These are phyloP conservation scores for Tinea pellionella DNA, from an alignment of 2,888 invertebrate species.

Conservation along the genomic window DNA sequence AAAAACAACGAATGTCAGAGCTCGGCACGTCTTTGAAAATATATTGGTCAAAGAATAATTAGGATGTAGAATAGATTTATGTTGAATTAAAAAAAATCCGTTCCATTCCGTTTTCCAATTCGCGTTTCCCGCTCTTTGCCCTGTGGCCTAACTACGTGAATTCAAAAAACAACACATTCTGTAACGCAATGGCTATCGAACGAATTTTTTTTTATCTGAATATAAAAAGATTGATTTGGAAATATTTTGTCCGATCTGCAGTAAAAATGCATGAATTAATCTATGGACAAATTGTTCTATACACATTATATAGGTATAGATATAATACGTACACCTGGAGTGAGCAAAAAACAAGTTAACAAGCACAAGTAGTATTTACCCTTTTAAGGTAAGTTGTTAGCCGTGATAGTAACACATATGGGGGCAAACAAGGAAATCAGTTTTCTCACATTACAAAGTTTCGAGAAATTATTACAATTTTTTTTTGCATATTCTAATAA, in stretches of 20 bases:
- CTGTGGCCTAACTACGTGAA: too few species aligned
- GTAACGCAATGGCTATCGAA: too few species aligned
- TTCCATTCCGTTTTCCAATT: too few species aligned
- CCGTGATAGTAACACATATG: constrained; percentile 8
- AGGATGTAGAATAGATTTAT: background rate
- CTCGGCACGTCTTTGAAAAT: background rate
- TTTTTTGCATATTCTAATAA: too few species aligned
- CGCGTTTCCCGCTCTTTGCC: too few species aligned
- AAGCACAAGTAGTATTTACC: background rate
- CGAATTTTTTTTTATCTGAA: too few species aligned
- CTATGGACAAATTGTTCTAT: background rate
- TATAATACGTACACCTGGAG: constrained; percentile 8
- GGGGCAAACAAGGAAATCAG: background rate
- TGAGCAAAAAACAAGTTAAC: constrained; percentile 8
- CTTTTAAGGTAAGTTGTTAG: background rate
- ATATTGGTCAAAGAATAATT: background rate
- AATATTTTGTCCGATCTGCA: too few species aligned
- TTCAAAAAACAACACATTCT: too few species aligned
- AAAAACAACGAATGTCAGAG: background rate
- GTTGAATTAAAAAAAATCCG: too few species aligned
- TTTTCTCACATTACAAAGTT: constrained; percentile 10
- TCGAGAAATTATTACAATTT: background rate
- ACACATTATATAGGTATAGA: too few species aligned
- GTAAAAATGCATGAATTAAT: too few species aligned
- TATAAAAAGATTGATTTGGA: too few species aligned